A percentile compares a stretch with the other conserved stretches of the same genome.
These are phyloP conservation scores for Todus mexicanus DNA, from an alignment of 2,797 vertebrate genomes.

Conservation along the genomic window DNA sequence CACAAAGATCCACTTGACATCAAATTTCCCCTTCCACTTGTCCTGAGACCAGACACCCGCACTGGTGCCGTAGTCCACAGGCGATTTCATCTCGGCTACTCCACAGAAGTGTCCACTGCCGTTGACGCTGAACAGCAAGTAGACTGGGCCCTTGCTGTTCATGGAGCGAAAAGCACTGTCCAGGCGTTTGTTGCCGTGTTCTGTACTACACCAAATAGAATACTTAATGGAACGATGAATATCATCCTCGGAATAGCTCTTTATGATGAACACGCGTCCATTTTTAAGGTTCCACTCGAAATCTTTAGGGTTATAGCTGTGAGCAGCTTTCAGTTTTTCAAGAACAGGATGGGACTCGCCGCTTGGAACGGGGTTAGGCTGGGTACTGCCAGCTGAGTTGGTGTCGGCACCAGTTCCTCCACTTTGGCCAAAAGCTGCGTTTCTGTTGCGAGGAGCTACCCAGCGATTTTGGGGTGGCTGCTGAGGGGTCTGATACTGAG, in stretches of 20 bases:
- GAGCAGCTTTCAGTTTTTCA: slow-evolving; percentile 90
- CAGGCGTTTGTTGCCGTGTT: slow-evolving; percentile 95
- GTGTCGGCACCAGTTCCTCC: slow-evolving; percentile 74
- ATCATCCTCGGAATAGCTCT: slow-evolving; percentile 98
- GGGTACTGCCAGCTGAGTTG: slow-evolving; percentile 67
- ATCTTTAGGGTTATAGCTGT: slow-evolving; percentile 95
- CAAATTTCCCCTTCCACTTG: slow-evolving; percentile 98
- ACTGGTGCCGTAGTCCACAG: slow-evolving; percentile 95
- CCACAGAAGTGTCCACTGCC: slow-evolving; percentile 96
- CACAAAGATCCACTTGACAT: slow-evolving; percentile 96
- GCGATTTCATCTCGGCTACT: slow-evolving; percentile 94
- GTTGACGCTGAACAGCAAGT: slow-evolving; percentile 94
- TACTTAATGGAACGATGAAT: slow-evolving; percentile 99
- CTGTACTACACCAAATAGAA: slow-evolving; percentile 99
- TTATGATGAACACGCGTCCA: slow-evolving; percentile 94
- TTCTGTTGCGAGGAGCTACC: slow-evolving; percentile 91
- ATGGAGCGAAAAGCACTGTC: slow-evolving; percentile 90
- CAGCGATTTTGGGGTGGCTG: slow-evolving; percentile 89
- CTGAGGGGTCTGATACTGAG: slow-evolving; percentile 86
- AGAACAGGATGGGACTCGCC: slow-evolving; percentile 89
- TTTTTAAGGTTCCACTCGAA: slow-evolving; percentile 95
- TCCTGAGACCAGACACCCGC: slow-evolving; percentile 98
- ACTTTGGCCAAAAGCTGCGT: slow-evolving; percentile 83
- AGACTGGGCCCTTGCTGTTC: slow-evolving; percentile 87
- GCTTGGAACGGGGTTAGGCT: slow-evolving; percentile 68